Evolutionary conservation across 2,113 vertebrate species (phyloP).

Genomic region (Xyrauchen texanus): DNA sequence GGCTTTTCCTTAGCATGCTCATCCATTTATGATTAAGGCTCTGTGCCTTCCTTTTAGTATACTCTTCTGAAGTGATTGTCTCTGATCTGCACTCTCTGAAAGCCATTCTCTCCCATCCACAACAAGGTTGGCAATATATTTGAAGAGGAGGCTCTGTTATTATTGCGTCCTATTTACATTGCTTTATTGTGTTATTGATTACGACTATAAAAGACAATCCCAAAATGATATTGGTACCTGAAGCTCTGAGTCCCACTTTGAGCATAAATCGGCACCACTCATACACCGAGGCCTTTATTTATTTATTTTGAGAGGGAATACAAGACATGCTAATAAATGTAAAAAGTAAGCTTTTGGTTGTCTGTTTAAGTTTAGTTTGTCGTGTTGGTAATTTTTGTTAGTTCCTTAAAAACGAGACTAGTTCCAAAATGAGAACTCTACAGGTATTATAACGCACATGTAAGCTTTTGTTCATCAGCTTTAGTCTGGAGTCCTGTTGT

Average conservation of each 20-base stretch:
- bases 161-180: conserved; percentile 6
- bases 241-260: conserved; percentile 2
- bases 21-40: conserved; percentile 16
- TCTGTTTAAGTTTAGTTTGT: neutral
- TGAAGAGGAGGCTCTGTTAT: neutral
- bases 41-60: conserved; percentile 8
- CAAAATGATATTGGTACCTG: neutral
- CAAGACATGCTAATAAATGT: neutral
- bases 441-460: conserved; percentile 27
- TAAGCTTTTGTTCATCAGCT: neutral
- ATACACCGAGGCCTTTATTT: conserved; percentile 22
- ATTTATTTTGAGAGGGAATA: neutral
- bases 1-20: neutral
- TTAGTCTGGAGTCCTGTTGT: neutral
- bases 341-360: neutral
- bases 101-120: conserved; percentile 20
- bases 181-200: conserved; percentile 5
- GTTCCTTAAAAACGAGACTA: neutral
- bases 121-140: neutral
- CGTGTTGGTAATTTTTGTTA: neutral
- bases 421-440: neutral
- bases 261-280: neutral
- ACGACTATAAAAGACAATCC: conserved; percentile 21
- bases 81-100: conserved; percentile 6
- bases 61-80: conserved; percentile 12